A percentile compares a stretch with the other conserved stretches of the same genome.
phyloP scores from a whole-genome alignment of 2,888 invertebrate species.

The Caenorhabditis doughertyi region DNA sequence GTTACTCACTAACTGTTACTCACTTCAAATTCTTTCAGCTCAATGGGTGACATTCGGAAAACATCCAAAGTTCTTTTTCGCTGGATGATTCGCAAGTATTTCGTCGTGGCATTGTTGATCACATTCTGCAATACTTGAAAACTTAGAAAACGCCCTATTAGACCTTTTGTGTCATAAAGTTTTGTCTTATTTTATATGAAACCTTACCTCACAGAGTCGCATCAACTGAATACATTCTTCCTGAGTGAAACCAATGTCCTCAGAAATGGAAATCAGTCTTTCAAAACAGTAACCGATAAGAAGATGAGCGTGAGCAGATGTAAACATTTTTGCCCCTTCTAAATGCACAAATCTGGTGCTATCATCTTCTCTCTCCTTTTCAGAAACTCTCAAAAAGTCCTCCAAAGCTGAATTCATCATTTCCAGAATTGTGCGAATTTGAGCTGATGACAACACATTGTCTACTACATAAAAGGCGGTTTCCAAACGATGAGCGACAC shows the following conservation, averaged over 20 bases:
- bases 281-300: slow-evolving; percentile 62
- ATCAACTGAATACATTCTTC: slow-evolving; percentile 41
- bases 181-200: too few relatives aligned
- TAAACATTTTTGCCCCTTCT: slow-evolving; percentile 21
- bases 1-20: neutral
- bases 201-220: slow-evolving; percentile 38
- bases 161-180: neutral
- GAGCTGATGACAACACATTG: slow-evolving; percentile 12
- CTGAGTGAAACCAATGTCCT: slow-evolving; percentile 10
- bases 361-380: slow-evolving; percentile 50
- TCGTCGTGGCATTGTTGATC: slow-evolving; percentile 25
- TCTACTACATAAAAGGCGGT: slow-evolving; percentile 26
- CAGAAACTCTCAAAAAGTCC: slow-evolving; percentile 39
- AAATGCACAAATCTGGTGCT: slow-evolving; percentile 33
- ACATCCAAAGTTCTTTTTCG: slow-evolving; percentile 28
- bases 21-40: slow-evolving; percentile 42
- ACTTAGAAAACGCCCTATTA: neutral
- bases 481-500: slow-evolving; percentile 29
- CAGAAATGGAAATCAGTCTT: slow-evolving; percentile 10
- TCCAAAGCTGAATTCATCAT: slow-evolving; percentile 47
- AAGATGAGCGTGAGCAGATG: slow-evolving; percentile 55
- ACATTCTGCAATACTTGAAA: slow-evolving; percentile 26
- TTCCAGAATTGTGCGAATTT: slow-evolving; percentile 38
- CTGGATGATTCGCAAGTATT: slow-evolving; percentile 10
- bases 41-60: slow-evolving; percentile 31